Evolutionary conservation across 2,797 vertebrate species (phyloP), one percentile per base, ranked within the genome.

Genomic region (Enteromius anoplus): DNA sequence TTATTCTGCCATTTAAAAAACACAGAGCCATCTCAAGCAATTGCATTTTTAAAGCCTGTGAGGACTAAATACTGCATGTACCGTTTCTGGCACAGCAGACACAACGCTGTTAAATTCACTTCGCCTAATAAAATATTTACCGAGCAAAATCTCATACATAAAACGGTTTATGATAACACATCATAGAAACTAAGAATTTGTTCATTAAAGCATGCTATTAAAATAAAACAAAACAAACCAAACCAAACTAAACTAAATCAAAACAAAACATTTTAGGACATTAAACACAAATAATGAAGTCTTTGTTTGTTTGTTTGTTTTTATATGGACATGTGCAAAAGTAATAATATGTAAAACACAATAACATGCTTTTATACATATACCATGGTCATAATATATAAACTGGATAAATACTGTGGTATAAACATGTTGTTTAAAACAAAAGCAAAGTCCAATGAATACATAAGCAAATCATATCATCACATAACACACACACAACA

Each of bases 101-200:
- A 81, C 85, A 83, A 76, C 55, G 60, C 80, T 70, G 19, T 37
- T 17, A 73, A 66, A 84, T 89, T 86, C 84, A 45, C 49, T 3
- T 17, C 12, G 58, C 51, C 55, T 62, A 72, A 86, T 89, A 19
- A 87, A 92, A 92, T 86, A 89, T 91, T 85, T 73, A 88, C 40
- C 0, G 17, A 37, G 72, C 78, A 86, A 26, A 88, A 26, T 76
- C 37, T 65, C 19, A 51, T 12, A 80, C 5, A 40, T 62, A 60
- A 78, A 86, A 26, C 26, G 0, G 40, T 72, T 65, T 49, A 64
- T 47, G 15, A 47, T 26, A 10, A 45, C 4, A 49, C 29, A 75
- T 51, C 60, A 26, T 42, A 23, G 19, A 80, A 80, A 65, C n/a
- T 80, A 42, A 47, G 4, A 64, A 2, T 29, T 62, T 29, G 26